phyloP scores from a whole-genome alignment of 1,140 invertebrate species.

The Metaphire vulgaris region DNA sequence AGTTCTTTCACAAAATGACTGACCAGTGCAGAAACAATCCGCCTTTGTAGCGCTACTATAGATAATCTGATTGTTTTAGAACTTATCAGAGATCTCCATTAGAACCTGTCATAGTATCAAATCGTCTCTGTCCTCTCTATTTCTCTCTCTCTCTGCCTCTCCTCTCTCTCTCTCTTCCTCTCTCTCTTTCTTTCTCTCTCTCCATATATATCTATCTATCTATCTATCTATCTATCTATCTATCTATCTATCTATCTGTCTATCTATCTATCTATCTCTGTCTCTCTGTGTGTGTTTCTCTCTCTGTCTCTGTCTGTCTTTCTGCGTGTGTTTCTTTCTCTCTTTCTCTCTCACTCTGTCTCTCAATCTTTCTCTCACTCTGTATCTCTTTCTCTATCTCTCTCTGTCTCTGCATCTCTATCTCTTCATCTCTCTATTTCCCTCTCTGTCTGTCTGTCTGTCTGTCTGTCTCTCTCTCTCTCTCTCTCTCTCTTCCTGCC shows the following conservation, averaged over 20 bases:
- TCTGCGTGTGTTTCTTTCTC: not conserved
- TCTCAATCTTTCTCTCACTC: not conserved
- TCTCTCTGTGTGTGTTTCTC: not conserved
- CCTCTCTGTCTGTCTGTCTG: not conserved
- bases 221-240: conserved; percentile 3
- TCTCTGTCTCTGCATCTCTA: not conserved
- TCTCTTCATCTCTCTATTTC: not conserved
- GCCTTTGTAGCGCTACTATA: too few species aligned
- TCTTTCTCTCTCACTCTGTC: not conserved
- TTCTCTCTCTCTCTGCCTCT: not conserved
- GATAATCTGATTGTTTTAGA: too few species aligned
- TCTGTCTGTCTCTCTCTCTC: not conserved
- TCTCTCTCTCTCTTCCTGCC: not conserved
- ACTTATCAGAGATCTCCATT: too few species aligned
- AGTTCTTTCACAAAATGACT: too few species aligned
- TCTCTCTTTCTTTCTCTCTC: not conserved
- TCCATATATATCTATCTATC: not conserved
- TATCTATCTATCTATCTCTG: not conserved
- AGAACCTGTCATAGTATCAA: too few species aligned
- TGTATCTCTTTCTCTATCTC: not conserved
- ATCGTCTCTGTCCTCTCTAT: too few species aligned
- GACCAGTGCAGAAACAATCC: too few species aligned
- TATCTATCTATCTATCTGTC: conserved; percentile 1
- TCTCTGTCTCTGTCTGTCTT: not conserved
- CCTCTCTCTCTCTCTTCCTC: not conserved